Evolutionary conservation across 2,888 invertebrate genomes (phyloP).

Genomic region (Catotricha subobsoleta): DNA sequence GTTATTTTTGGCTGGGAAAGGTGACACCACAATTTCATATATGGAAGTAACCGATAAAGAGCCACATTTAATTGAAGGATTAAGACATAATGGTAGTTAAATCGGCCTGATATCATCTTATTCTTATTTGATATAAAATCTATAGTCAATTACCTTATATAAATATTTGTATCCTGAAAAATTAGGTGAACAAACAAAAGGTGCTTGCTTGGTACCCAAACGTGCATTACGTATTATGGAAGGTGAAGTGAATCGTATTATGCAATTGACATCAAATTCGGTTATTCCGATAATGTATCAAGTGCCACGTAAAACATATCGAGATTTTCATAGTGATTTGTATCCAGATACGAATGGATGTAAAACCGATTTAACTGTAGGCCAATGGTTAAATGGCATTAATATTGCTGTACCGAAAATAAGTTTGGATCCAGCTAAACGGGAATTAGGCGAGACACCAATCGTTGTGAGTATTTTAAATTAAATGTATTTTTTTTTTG

Average conservation of each 20-base stretch:
- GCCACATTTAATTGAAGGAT: constrained; percentile 75
- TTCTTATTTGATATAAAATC: background rate
- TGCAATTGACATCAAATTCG: constrained; percentile 69
- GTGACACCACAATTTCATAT: constrained; percentile 79
- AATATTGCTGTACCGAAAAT: constrained; percentile 64
- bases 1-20: constrained; percentile 89
- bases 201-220: constrained; percentile 83
- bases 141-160: background rate
- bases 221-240: constrained; percentile 89
- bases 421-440: constrained; percentile 62
- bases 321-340: constrained; percentile 86
- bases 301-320: constrained; percentile 81
- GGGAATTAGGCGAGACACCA: constrained; percentile 41
- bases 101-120: background rate
- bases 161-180: background rate
- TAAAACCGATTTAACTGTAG: constrained; percentile 58
- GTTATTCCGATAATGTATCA: constrained; percentile 90
- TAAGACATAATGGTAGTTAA: constrained; percentile 53
- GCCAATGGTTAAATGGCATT: constrained; percentile 64
- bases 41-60: constrained; percentile 80
- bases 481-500: background rate
- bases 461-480: constrained; percentile 35
- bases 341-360: constrained; percentile 80
- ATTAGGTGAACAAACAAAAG: constrained; percentile 81
- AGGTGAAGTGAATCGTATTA: constrained; percentile 82